Evolutionary conservation across 2,888 invertebrate genomes (phyloP), one percentile per base, ranked within the genome.

Genomic region (Cantharis lateralis): DNA sequence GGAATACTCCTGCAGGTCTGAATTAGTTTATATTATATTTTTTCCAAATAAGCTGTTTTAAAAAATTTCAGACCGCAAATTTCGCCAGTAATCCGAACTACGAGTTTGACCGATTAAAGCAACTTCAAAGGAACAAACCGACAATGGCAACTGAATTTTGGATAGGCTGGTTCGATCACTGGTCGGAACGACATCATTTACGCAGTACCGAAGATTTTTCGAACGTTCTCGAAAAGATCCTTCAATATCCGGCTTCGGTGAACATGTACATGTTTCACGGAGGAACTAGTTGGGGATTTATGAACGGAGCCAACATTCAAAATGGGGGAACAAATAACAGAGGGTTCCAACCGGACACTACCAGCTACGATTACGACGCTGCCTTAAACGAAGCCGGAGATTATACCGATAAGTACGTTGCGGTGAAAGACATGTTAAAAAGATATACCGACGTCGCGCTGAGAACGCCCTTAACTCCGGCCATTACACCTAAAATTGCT

Each of bases 201-300:
- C 81, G 82, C 3, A 77, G 80, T 20, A 71, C 80, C 18, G 70
- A 80, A 28, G 82, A 71, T 15, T 85, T 84, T 70, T 66, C 48
- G 18, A 72, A 81, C 11, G 76, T 80, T 24, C 18, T 78, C 15
- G 76, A 78, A 7, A 28, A 79, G 24, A 79, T 78, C n/a, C 63
- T 82, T 15, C 69, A 26, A 2, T 86, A 86, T 80, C 87, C 87
- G 4, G 91, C 91, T 10, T 92, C 93, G 70, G 92, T 97, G 61
- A 98, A 96, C 84, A 92, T 97, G 83, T 98, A 97, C 86, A 96
- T 98, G 95, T 97, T 96, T 88, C 94, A 93, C 84, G 98, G 98
- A 13, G 97, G 98, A 70, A 95, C 95, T 0, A 97, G 95, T 84
- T 95, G 94, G 84, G 95, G 93, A 73, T 96, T 93, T 83, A 93